A percentile compares a stretch with the other conserved stretches of the same genome.
Evolutionary conservation across 2,888 invertebrate genomes (phyloP).

Genomic region (Punctoribates punctum): DNA sequence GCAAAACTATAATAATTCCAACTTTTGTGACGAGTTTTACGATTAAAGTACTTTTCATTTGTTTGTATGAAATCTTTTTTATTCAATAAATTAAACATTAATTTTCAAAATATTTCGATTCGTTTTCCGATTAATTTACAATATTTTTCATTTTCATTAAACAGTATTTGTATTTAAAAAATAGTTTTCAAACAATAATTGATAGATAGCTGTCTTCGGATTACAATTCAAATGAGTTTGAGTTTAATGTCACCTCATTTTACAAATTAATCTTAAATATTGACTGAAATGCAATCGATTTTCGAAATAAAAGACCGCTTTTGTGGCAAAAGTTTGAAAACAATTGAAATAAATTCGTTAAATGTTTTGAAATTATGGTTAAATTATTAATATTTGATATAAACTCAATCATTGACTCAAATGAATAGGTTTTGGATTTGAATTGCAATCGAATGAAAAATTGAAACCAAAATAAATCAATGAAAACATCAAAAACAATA

Average conservation of each 20-base stretch:
- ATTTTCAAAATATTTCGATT: neutral
- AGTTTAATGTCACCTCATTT: too few species aligned
- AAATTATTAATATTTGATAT: neutral
- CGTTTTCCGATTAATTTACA: neutral
- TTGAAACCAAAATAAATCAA: neutral
- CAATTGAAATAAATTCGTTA: too few species aligned
- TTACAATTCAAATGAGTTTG: too few species aligned
- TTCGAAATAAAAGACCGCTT: too few species aligned
- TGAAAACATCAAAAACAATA: neutral
- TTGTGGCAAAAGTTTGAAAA: too few species aligned
- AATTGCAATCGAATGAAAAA: neutral
- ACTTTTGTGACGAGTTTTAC: neutral
- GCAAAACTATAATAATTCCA: too few species aligned
- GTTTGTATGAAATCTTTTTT: slow-evolving; percentile 14
- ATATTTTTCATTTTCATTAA: too few species aligned
- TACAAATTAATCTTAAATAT: too few species aligned
- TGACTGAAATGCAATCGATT: too few species aligned
- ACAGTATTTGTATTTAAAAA: neutral
- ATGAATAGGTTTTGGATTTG: neutral
- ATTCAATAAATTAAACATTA: slow-evolving; percentile 1
- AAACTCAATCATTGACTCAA: neutral
- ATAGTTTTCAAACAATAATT: neutral
- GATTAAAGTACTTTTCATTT: neutral
- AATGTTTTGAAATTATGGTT: neutral
- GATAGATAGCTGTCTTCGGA: slow-evolving; percentile 2